Conservation (phyloP, 2,888 invertebrate genomes). For the Microchrysa polita region DNA sequence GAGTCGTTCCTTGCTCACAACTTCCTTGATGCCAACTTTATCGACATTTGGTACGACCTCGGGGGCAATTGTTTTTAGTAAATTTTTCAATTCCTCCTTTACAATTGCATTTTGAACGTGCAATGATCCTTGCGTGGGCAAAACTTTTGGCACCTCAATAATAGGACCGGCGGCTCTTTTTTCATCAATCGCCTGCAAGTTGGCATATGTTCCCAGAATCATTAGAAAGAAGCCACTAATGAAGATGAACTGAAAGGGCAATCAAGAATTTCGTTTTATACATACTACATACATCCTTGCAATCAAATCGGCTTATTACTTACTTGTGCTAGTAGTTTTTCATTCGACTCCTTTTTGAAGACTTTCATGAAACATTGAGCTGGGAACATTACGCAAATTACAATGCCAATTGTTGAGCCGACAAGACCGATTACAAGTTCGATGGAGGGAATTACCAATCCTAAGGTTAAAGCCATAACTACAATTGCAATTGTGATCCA, state of each 20-base stretch:
- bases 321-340: slow-evolving; percentile 84
- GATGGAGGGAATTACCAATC: slow-evolving; percentile 90
- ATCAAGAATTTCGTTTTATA: slow-evolving; percentile 36
- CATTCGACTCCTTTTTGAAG: slow-evolving; percentile 84
- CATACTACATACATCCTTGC: not conserved
- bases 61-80: not conserved
- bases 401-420: slow-evolving; percentile 94
- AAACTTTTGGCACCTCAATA: not conserved
- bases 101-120: not conserved
- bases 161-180: slow-evolving; percentile 61
- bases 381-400: slow-evolving; percentile 93
- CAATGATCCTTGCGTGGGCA: not conserved
- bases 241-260: slow-evolving; percentile 74
- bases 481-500: slow-evolving; percentile 85
- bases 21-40: slow-evolving; percentile 12
- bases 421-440: slow-evolving; percentile 93
- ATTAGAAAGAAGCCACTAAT: slow-evolving; percentile 86
- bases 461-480: slow-evolving; percentile 77
- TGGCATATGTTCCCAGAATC: slow-evolving; percentile 91
- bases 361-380: slow-evolving; percentile 88
- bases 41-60: not conserved
- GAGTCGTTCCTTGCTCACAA: not conserved
- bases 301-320: slow-evolving; percentile 29
- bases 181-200: slow-evolving; percentile 78
- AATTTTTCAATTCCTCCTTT: not conserved